A percentile compares a stretch with the other conserved stretches of the same genome.
phyloP scores from a whole-genome alignment of 1,140 invertebrate species.

The Drosophila carrolli region DNA sequence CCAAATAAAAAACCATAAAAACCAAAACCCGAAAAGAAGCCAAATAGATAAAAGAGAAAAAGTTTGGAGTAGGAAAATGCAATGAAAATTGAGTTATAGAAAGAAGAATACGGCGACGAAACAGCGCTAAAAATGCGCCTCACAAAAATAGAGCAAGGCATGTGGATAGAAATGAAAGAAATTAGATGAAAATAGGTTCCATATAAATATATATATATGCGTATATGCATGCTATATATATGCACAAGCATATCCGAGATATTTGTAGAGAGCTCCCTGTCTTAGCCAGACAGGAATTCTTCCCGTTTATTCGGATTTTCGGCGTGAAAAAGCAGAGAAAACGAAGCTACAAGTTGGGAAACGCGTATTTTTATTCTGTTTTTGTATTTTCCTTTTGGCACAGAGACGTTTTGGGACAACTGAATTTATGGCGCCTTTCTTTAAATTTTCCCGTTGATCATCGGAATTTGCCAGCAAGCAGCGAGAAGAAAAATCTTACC shows the following conservation, averaged over 20 bases:
- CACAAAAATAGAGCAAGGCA: slow-evolving; percentile 74
- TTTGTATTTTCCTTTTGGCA: slow-evolving; percentile 34
- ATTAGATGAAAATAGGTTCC: slow-evolving; percentile 78
- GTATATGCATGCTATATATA: slow-evolving; percentile 33
- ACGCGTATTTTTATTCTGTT: slow-evolving; percentile 35
- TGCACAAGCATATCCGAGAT: slow-evolving; percentile 49
- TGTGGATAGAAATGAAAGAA: slow-evolving; percentile 75
- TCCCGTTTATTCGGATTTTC: slow-evolving; percentile 43
- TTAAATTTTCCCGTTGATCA: slow-evolving; percentile 7
- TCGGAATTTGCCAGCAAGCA: slow-evolving; percentile 28
- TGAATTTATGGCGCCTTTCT: slow-evolving; percentile 60
- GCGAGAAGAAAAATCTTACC: background rate
- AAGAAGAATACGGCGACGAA: slow-evolving; percentile 53
- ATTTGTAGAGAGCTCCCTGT: slow-evolving; percentile 45
- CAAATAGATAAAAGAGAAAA: slow-evolving; percentile 27
- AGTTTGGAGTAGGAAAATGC: slow-evolving; percentile 33
- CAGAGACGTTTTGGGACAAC: slow-evolving; percentile 62
- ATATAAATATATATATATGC: slow-evolving; percentile 49
- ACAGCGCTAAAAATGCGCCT: slow-evolving; percentile 64
- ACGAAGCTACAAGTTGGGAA: slow-evolving; percentile 50
- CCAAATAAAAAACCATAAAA: slow-evolving; percentile 33
- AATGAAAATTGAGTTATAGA: slow-evolving; percentile 73
- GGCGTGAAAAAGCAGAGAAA: slow-evolving; percentile 37
- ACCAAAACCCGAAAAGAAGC: slow-evolving; percentile 34
- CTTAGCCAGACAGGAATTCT: slow-evolving; percentile 71